Percentiles rank a stretch among this genome's conserved stretches.
Evolutionary conservation across 2,113 vertebrate genomes (phyloP).

Genomic region (Cettia cetti): DNA sequence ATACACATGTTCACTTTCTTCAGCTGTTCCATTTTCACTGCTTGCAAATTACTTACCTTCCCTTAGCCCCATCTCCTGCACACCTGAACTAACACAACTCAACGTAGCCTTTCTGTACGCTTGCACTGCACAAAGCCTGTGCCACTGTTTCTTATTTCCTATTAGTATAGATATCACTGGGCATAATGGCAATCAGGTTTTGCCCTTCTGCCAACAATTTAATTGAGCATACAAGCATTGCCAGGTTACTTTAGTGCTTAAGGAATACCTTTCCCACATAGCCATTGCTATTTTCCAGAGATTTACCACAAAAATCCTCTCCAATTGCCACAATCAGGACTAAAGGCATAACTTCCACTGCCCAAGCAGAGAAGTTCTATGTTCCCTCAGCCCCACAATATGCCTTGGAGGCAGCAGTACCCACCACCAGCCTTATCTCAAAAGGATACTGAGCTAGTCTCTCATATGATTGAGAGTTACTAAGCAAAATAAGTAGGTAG

Average conservation of each 20-base stretch:
- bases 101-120: background rate
- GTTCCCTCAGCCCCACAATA: background rate
- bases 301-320: background rate
- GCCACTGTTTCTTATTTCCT: background rate
- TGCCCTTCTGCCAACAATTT: background rate
- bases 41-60: background rate
- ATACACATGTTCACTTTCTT: background rate
- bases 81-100: background rate
- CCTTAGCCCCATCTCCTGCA: background rate
- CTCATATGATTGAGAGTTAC: background rate
- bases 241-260: background rate
- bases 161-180: background rate
- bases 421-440: background rate
- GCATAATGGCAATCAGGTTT: background rate
- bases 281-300: background rate
- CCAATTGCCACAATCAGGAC: background rate
- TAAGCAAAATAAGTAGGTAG: background rate
- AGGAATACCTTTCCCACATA: background rate
- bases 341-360: background rate
- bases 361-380: fast-evolving
- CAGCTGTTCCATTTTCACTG: background rate
- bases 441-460: background rate
- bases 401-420: background rate
- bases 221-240: background rate
- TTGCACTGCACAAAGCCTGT: background rate